Evolutionary conservation across 2,113 vertebrate genomes (phyloP).

Genomic region (Haemorhous mexicanus): DNA sequence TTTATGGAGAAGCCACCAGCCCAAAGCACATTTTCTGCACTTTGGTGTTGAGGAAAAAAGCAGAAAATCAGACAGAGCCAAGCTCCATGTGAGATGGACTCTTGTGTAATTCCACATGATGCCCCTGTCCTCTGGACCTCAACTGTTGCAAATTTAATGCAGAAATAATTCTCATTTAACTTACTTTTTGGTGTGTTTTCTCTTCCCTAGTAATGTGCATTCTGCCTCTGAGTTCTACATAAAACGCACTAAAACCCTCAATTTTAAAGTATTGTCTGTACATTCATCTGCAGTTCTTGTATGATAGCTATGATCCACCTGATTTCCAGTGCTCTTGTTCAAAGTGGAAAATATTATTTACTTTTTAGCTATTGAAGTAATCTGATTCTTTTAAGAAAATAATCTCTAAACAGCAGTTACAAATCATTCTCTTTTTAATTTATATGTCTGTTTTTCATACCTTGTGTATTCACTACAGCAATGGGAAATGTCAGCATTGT

Average conservation of each 20-base stretch:
- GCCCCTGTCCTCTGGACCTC: not conserved
- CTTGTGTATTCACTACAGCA: not conserved
- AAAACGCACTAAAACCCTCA: not conserved
- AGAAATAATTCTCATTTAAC: not conserved
- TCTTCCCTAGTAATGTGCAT: not conserved
- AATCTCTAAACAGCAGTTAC: not conserved
- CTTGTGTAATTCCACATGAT: not conserved
- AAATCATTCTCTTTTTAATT: not conserved
- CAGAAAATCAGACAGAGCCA: not conserved
- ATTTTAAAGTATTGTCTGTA: not conserved
- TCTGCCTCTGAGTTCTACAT: not conserved
- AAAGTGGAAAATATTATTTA: not conserved
- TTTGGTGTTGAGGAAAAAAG: not conserved
- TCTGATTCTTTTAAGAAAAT: not conserved
- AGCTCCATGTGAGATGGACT: rapidly evolving
- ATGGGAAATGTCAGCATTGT: not conserved
- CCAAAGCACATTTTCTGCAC: not conserved
- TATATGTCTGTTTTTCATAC: not conserved
- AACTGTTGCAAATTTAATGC: not conserved
- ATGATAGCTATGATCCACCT: not conserved
- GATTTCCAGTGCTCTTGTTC: not conserved
- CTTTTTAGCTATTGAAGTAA: not conserved
- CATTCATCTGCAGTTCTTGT: not conserved
- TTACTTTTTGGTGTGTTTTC: not conserved
- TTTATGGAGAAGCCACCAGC: not conserved